Base-by-base conservation (phyloP, 2,888 invertebrate genomes). In the Petrolisthes manimaculis region DNA sequence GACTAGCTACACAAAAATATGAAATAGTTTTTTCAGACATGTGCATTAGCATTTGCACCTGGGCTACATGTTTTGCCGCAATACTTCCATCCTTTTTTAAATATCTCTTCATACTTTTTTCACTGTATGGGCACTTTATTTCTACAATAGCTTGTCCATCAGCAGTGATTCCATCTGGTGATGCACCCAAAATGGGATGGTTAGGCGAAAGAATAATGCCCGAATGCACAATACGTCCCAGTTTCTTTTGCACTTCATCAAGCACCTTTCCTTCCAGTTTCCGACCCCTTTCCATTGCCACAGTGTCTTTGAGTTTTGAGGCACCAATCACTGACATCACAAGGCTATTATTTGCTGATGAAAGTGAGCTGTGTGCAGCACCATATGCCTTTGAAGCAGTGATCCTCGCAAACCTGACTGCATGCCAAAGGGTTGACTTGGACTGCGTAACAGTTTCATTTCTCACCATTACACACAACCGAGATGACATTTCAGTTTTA, bases 201-300 rank as follows among this genome's bases (percentile, higher is more conserved):
- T 61, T 61, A 1, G 61, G 61, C 1, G 61, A 12, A 18, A 61
- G 61, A 61, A 61, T 61, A 61, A 61, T 61, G 3, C 61, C 61
- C 3, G 61, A 61, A 1, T 61, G 61, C 1, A 61, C 61, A n/a
- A n/a, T n/a, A n/a, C n/a, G n/a, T n/a, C n/a, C n/a, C n/a, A n/a
- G n/a, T n/a, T n/a, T n/a, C n/a, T n/a, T 61, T 61, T 3, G 0
- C 3, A 3, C 3, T 2, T 3, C 3, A 1, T 12, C n/a, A n/a
- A n/a, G n/a, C n/a, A n/a, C n/a, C n/a, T n/a, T n/a, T n/a, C n/a
- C n/a, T n/a, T n/a, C n/a, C n/a, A n/a, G n/a, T n/a, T n/a, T n/a
- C n/a, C n/a, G n/a, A n/a, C n/a, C n/a, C n/a, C n/a, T n/a, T n/a
- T n/a, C n/a, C n/a, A n/a, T n/a, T n/a, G n/a, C n/a, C n/a, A n/a